A percentile compares a stretch with the other conserved stretches of the same genome.
Conservation (phyloP, 2,113 vertebrate genomes). For the Egretta garzetta region DNA sequence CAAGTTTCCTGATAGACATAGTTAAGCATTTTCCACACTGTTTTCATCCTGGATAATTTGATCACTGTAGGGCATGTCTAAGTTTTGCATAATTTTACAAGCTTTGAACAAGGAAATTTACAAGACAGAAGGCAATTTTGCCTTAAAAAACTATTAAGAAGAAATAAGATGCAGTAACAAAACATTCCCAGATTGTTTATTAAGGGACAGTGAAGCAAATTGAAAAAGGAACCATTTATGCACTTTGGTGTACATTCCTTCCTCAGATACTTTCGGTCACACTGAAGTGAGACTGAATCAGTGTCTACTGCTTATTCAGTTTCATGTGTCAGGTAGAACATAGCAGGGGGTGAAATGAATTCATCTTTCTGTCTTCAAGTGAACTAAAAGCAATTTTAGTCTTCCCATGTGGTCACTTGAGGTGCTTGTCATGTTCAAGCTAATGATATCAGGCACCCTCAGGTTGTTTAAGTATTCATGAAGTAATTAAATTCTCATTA, state of each 20-base stretch:
- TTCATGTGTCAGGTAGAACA: slow-evolving; percentile 74
- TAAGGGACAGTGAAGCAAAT: slow-evolving; percentile 59
- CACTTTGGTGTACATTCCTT: slow-evolving; percentile 12
- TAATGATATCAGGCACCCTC: slow-evolving; percentile 87
- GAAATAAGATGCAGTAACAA: slow-evolving; percentile 29
- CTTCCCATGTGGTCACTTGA: slow-evolving; percentile 87
- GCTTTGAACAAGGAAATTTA: slow-evolving; percentile 22
- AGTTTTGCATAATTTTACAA: slow-evolving; percentile 19
- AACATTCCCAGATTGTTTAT: slow-evolving; percentile 31
- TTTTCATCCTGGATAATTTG: not conserved
- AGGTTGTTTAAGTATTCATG: slow-evolving; percentile 88
- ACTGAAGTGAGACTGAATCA: slow-evolving; percentile 56
- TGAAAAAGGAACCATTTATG: slow-evolving; percentile 56
- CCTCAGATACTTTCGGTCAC: slow-evolving; percentile 31
- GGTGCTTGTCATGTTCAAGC: slow-evolving; percentile 85
- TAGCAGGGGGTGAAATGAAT: slow-evolving; percentile 82
- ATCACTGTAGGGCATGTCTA: not conserved
- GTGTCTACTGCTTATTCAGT: slow-evolving; percentile 47
- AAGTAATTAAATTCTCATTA: slow-evolving; percentile 92
- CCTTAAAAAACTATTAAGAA: slow-evolving; percentile 18
- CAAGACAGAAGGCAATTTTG: slow-evolving; percentile 29
- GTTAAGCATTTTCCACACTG: not conserved
- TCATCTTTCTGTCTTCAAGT: slow-evolving; percentile 79
- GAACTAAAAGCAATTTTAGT: slow-evolving; percentile 84
- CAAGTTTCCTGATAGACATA: not conserved